Conservation (phyloP, 2,797 vertebrate species). For the Mustela erminea region DNA sequence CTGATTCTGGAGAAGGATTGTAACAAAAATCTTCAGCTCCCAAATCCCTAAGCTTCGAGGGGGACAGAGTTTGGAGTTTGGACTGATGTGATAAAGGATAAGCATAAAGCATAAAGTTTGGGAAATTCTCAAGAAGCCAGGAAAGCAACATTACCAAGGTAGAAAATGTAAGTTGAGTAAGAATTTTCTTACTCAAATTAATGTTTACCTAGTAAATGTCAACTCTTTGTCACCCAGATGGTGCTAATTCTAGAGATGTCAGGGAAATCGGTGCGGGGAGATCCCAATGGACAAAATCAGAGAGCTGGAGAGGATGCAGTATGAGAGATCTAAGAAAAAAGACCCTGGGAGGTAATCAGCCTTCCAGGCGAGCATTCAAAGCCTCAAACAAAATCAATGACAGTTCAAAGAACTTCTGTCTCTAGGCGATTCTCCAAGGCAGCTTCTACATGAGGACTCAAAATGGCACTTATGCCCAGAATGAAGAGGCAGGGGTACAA, state of each 20-base stretch:
- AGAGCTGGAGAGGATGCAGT: background rate
- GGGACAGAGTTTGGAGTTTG: background rate
- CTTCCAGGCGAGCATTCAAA: background rate
- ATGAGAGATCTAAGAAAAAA: background rate
- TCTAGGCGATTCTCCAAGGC: background rate
- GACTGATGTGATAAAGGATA: background rate
- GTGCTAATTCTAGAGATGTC: background rate
- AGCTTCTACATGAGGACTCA: conserved; percentile 27
- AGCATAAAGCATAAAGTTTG: background rate
- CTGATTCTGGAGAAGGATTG: background rate
- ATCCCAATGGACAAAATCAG: conserved; percentile 3
- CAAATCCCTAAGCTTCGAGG: background rate
- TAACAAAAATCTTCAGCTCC: background rate
- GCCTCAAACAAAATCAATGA: background rate
- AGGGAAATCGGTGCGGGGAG: background rate
- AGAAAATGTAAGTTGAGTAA: conserved; percentile 14
- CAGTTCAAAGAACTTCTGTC: conserved; percentile 6
- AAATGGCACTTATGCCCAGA: background rate
- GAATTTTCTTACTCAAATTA: conserved; percentile 50
- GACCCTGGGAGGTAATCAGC: background rate
- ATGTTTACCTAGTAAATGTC: background rate
- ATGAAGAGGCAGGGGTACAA: background rate
- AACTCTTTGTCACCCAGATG: background rate
- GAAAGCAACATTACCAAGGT: background rate
- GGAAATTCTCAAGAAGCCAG: conserved; percentile 45